A percentile compares a stretch with the other conserved stretches of the same genome.
These are phyloP conservation scores for Digitonthophagus gazella DNA, from an alignment of 2,888 invertebrate genomes.

Conservation along the genomic window DNA sequence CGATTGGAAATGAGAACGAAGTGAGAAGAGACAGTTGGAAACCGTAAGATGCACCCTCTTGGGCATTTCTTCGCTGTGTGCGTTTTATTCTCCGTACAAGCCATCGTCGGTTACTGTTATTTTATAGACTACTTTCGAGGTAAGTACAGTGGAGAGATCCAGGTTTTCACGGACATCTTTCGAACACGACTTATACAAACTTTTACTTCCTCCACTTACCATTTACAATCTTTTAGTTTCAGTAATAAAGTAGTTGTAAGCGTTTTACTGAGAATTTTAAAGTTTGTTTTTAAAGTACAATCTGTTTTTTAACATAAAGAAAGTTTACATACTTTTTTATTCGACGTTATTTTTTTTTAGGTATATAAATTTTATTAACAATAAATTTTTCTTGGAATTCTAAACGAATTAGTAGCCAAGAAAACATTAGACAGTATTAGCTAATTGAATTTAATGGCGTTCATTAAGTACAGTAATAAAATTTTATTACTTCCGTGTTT, in stretches of 20 bases:
- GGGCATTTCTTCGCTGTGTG: background rate
- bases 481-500: background rate
- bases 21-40: background rate
- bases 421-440: background rate
- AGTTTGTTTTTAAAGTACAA: background rate
- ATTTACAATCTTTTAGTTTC: background rate
- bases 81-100: background rate
- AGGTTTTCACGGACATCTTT: background rate
- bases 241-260: background rate
- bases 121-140: background rate
- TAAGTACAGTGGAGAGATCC: background rate
- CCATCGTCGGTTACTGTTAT: background rate
- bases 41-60: background rate
- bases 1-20: background rate
- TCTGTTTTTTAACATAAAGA: no score
- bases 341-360: no score
- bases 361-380: no score
- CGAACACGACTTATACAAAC: background rate
- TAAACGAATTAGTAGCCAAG: background rate
- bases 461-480: background rate
- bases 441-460: background rate
- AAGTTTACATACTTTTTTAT: no score
- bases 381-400: no score
- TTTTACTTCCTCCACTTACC: background rate
- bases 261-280: background rate